Base-by-base conservation (phyloP, 2,797 vertebrate genomes). In the Acridotheres tristis region DNA sequence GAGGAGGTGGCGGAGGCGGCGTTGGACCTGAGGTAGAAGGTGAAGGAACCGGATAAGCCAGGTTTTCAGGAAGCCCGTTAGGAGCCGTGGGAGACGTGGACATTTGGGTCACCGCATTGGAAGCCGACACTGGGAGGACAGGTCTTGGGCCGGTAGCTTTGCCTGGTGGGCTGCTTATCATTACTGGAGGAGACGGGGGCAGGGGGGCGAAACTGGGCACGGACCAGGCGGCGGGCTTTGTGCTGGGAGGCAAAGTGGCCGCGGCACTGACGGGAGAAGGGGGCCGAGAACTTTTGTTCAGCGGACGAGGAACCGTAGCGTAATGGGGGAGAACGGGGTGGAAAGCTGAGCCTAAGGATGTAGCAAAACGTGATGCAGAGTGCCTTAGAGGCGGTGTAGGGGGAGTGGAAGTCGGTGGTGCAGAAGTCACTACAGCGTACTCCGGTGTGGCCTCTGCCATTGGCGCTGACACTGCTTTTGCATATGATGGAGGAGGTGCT, bases 311-410 rank as follows among this genome's bases (percentile, higher is more conserved):
- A 86, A 98, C 98, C 0, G 99, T 99, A 92, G 99, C 99, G 22
- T 99, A 99, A 97, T 99, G 99, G 91, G 99, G 99, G 95, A 99
- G 98, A 78, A 99, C 99, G 1, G 99, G 99, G 97, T 99, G 99
- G 97, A 99, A 99, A 98, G 99, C 99, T 51, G 99, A 99, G 95
- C 99, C 98, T 53, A 99, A 97, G 17, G 99, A 99, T 62, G 99
- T 99, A 97, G 99, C 99, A 81, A 99, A 99, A 93, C 99, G 98
- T 81, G 99, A 99, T 76, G 99, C 99, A 3, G 99, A 98, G 97
- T 99, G 99, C 89, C 99, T 98, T 74, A 99, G 98, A 43, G 99
- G 99, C 16, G 99, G 99, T 85, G 99, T 99, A 19, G 99, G 99
- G 89, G 99, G 99, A 26, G 99, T 98, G 93, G 97, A 97, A 91